Evolutionary conservation across 2,797 vertebrate genomes (phyloP).

Genomic region (Nyctibius grandis): DNA sequence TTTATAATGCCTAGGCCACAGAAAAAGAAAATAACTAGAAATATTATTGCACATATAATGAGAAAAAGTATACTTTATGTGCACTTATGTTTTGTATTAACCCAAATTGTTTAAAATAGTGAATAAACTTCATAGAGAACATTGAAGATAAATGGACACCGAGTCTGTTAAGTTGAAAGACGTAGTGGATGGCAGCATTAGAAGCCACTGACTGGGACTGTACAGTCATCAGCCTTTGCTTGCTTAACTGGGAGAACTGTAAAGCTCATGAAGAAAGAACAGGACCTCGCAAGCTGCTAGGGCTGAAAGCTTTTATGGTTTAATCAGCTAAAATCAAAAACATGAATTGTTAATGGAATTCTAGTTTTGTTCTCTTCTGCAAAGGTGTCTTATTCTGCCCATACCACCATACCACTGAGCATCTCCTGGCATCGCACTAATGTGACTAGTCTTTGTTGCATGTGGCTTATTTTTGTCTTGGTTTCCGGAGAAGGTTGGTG

Average conservation of each 20-base stretch:
- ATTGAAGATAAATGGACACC: background rate
- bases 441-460: rapidly evolving
- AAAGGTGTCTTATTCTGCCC: background rate
- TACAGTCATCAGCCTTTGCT: background rate
- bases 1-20: background rate
- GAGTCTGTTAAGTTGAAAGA: background rate
- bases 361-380: background rate
- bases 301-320: background rate
- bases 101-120: background rate
- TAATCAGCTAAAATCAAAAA: background rate
- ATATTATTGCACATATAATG: background rate
- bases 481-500: background rate
- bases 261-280: background rate
- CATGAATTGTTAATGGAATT: background rate
- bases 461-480: background rate
- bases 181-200: background rate
- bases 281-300: background rate
- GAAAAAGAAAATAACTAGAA: background rate
- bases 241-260: background rate
- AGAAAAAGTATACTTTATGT: background rate
- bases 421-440: background rate
- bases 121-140: background rate
- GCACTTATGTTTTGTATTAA: background rate
- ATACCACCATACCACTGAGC: background rate
- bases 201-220: background rate